These are phyloP conservation scores for Liodrosophila aerea DNA, from an alignment of 2,888 invertebrate genomes.

Conservation along the genomic window DNA sequence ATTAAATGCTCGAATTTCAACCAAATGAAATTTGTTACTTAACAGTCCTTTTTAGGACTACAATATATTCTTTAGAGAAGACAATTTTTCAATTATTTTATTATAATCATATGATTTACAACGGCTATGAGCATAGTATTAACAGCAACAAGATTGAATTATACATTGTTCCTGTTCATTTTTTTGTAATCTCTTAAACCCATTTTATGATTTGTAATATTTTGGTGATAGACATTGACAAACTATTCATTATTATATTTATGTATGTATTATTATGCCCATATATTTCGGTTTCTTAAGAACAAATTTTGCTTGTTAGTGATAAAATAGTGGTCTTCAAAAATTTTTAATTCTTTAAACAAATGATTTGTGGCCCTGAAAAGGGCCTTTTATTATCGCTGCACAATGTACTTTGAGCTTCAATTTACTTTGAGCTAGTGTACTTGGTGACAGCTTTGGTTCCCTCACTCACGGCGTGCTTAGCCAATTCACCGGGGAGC, in stretches of 20 bases:
- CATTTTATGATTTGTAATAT: slow-evolving; percentile 2
- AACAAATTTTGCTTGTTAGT: slow-evolving; percentile 2
- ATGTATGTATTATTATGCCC: background rate
- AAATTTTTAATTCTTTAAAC: no score
- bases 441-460: slow-evolving; percentile 56
- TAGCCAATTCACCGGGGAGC: slow-evolving; percentile 52
- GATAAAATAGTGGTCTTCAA: background rate
- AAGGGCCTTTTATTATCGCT: slow-evolving; percentile 37
- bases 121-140: no score
- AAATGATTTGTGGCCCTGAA: slow-evolving; percentile 41
- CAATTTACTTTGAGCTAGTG: slow-evolving; percentile 53
- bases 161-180: no score
- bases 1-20: slow-evolving; percentile 7
- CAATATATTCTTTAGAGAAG: slow-evolving; percentile 16
- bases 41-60: slow-evolving; percentile 27
- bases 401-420: background rate
- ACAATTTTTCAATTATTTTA: background rate
- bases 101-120: background rate
- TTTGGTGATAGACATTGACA: no score
- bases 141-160: background rate
- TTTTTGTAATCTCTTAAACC: no score
- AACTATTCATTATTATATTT: slow-evolving; percentile 7
- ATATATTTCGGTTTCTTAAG: no score
- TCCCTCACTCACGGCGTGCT: slow-evolving; percentile 56
- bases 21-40: slow-evolving; percentile 3